Evolutionary conservation across 2,797 vertebrate species (phyloP).

Genomic region (Coluber constrictor): DNA sequence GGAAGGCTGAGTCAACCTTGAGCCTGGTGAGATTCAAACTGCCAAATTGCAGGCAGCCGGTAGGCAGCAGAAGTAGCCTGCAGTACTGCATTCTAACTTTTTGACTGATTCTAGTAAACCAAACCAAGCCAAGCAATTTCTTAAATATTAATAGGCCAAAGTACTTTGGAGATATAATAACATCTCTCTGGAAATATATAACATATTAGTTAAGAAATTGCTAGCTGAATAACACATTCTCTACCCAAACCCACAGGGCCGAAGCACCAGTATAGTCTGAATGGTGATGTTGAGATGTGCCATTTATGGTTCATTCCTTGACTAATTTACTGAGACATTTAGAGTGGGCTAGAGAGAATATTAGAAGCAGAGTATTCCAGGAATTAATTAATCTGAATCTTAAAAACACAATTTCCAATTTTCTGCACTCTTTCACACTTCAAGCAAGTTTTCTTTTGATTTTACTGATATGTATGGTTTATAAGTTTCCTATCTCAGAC

Average conservation of each 20-base stretch:
- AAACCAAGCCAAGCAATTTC: background rate
- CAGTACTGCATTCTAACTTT: background rate
- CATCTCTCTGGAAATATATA: background rate
- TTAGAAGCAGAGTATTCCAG: background rate
- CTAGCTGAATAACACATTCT: background rate
- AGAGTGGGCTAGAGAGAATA: background rate
- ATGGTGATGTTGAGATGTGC: background rate
- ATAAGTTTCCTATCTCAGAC: background rate
- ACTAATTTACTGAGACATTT: background rate
- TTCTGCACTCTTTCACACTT: background rate
- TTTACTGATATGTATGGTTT: background rate
- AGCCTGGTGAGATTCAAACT: background rate
- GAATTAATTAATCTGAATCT: background rate
- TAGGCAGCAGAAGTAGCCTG: background rate
- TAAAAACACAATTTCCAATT: background rate
- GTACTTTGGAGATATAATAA: background rate
- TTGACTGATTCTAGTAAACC: background rate
- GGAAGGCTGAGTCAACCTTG: background rate
- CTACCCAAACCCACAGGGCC: background rate
- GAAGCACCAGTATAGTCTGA: background rate
- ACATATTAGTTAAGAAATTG: background rate
- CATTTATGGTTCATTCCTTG: background rate
- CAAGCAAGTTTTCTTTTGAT: background rate
- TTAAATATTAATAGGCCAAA: background rate
- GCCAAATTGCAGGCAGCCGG: background rate